phyloP scores from a whole-genome alignment of 2,888 invertebrate genomes.

The Eurytoma californica region DNA sequence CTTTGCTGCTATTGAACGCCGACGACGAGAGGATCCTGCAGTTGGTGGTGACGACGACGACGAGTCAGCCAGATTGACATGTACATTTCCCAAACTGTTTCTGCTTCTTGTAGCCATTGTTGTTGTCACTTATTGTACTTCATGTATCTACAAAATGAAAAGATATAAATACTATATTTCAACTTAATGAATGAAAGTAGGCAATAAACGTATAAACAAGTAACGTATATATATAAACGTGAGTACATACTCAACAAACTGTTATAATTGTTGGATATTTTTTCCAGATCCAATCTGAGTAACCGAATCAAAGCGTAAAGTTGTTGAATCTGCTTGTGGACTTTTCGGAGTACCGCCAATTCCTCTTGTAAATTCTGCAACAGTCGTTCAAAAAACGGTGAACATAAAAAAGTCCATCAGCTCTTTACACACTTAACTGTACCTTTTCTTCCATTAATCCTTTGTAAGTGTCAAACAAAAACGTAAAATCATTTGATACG shows the following conservation, averaged over 20 bases:
- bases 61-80: slow-evolving; percentile 37
- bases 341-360: slow-evolving; percentile 57
- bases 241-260: slow-evolving; percentile 39
- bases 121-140: background rate
- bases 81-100: slow-evolving; percentile 54
- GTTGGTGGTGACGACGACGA: slow-evolving; percentile 25
- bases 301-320: slow-evolving; percentile 57
- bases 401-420: background rate
- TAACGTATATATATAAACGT: background rate
- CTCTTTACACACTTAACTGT: background rate
- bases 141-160: background rate
- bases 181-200: too few species aligned
- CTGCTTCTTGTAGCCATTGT: slow-evolving; percentile 46
- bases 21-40: slow-evolving; percentile 60
- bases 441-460: slow-evolving; percentile 46
- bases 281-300: slow-evolving; percentile 59
- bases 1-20: slow-evolving; percentile 60
- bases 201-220: background rate
- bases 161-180: background rate
- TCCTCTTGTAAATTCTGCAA: slow-evolving; percentile 48
- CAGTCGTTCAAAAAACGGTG: background rate
- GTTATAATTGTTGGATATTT: slow-evolving; percentile 57
- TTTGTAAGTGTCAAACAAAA: background rate
- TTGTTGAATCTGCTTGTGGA: slow-evolving; percentile 57
- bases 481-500: too few species aligned